Conservation (phyloP, 2,888 invertebrate genomes). For the Lasioglossum calceatum region DNA sequence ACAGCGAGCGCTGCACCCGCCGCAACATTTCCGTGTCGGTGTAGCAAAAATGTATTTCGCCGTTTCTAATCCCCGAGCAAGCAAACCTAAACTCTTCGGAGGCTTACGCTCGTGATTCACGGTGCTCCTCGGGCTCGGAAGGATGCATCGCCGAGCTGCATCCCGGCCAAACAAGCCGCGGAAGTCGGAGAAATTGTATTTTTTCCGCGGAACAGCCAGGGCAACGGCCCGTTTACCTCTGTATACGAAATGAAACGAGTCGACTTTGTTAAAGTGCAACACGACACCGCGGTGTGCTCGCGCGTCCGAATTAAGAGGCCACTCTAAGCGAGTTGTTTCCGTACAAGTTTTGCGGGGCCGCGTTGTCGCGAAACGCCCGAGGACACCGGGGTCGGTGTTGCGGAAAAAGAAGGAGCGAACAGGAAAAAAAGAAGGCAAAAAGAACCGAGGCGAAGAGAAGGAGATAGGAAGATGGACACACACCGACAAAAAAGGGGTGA, state of each 20-base stretch:
- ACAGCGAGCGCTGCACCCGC: not conserved
- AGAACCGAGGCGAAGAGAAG: not conserved
- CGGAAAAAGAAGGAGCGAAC: conserved; percentile 2
- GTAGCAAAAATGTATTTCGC: not conserved
- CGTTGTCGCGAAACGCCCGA: conserved; percentile 64
- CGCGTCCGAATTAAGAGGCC: conserved; percentile 66
- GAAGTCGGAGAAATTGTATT: conserved; percentile 36
- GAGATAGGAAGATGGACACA: not conserved
- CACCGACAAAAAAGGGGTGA: not conserved
- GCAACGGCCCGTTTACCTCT: conserved; percentile 30
- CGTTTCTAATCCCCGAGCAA: not conserved
- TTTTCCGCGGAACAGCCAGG: conserved; percentile 19
- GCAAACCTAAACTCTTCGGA: not conserved
- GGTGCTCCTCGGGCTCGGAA: not conserved
- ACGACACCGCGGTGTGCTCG: conserved; percentile 32
- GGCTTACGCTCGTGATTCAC: not conserved
- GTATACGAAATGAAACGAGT: conserved; percentile 55
- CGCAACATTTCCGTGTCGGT: not conserved
- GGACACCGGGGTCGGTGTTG: conserved; percentile 25
- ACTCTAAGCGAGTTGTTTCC: conserved; percentile 73
- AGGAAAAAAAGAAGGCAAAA: no score
- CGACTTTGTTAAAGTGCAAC: conserved; percentile 63
- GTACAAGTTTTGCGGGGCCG: conserved; percentile 61
- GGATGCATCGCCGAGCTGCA: not conserved
- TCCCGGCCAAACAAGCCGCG: not conserved